These are phyloP conservation scores for Mythimna loreyi DNA, from an alignment of 2,888 invertebrate genomes.

Conservation along the genomic window DNA sequence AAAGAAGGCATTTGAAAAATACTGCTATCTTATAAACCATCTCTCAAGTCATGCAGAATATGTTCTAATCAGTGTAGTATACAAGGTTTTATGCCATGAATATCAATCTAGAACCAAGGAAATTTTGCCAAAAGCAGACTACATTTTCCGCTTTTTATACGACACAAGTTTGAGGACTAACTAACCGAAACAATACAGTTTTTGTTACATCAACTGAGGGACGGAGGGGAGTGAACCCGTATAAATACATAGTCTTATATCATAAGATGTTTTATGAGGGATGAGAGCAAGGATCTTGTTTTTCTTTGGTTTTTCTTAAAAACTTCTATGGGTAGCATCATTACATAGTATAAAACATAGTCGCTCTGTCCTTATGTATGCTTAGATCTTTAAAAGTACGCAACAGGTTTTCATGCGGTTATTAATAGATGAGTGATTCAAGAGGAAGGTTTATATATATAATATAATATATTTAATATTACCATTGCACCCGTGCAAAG, in stretches of 20 bases:
- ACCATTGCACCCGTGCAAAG: too few relatives aligned
- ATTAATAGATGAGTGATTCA: too few relatives aligned
- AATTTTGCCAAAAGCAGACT: slow-evolving; percentile 24
- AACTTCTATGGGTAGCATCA: too few relatives aligned
- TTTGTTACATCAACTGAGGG: slow-evolving; percentile 38
- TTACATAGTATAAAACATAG: too few relatives aligned
- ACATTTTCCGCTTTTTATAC: slow-evolving; percentile 43
- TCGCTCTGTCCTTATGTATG: too few relatives aligned
- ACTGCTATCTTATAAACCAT: neutral
- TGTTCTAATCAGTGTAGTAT: slow-evolving; percentile 20
- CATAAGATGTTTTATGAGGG: slow-evolving; percentile 21
- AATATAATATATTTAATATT: too few relatives aligned
- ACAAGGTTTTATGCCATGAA: slow-evolving; percentile 27
- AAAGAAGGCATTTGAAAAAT: neutral
- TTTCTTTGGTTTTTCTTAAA: slow-evolving; percentile 2
- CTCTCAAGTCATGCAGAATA: slow-evolving; percentile 2
- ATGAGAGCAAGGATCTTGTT: slow-evolving; percentile 34
- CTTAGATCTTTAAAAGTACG: too few relatives aligned
- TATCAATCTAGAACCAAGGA: slow-evolving; percentile 9
- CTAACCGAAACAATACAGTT: slow-evolving; percentile 55
- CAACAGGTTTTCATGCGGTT: too few relatives aligned
- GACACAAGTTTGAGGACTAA: slow-evolving; percentile 39
- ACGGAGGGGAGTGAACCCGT: slow-evolving; percentile 2
- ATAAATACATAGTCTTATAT: slow-evolving; percentile 31
- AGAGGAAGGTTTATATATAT: too few relatives aligned